Conservation (phyloP, 2,113 vertebrate genomes). For the Pachycephala philippinensis region DNA sequence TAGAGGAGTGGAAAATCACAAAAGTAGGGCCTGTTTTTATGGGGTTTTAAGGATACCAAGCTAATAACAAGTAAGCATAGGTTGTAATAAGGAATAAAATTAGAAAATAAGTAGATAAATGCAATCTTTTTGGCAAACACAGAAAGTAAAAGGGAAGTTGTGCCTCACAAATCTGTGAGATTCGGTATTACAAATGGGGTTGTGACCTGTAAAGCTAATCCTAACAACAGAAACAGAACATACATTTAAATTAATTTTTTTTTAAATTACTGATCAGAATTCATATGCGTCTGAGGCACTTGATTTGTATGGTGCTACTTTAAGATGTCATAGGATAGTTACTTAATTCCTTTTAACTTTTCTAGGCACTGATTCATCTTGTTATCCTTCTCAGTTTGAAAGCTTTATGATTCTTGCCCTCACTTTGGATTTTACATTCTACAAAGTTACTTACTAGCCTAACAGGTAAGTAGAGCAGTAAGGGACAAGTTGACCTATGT, state of each 20-base stretch:
- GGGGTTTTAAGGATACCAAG: not conserved
- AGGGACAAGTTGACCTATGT: constrained; percentile 65
- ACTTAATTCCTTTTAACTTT: not conserved
- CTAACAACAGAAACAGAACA: not conserved
- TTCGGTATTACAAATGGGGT: not conserved
- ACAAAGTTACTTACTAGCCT: not conserved
- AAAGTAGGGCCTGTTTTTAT: not conserved
- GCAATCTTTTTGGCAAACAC: not conserved
- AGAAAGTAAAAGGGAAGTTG: not conserved
- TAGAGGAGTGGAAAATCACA: not conserved
- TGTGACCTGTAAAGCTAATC: not conserved
- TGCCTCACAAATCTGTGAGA: not conserved
- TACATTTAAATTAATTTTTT: not conserved
- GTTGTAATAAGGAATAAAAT: not conserved
- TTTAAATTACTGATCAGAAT: not conserved
- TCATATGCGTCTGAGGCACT: not conserved
- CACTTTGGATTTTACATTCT: not conserved
- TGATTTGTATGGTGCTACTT: not conserved
- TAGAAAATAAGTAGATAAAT: not conserved
- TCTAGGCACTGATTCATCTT: not conserved
- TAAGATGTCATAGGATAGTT: not conserved
- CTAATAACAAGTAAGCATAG: not conserved
- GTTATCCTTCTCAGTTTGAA: not conserved
- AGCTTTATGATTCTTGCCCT: constrained; percentile 25
- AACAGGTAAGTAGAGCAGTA: constrained; percentile 37